Conservation (phyloP, 2,888 invertebrate species). For the Bellardia bayeri region DNA sequence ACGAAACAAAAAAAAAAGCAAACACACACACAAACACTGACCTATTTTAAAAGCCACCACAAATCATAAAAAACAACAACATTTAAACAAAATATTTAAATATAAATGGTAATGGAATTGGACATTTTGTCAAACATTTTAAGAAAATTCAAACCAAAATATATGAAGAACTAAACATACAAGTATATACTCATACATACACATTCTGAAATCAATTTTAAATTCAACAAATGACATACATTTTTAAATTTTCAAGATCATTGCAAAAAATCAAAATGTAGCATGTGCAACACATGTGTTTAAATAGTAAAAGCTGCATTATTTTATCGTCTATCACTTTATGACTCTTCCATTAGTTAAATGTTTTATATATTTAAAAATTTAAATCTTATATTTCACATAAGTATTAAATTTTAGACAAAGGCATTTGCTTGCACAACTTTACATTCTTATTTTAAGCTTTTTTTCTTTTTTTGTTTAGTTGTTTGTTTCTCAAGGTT, state of each 20-base stretch:
- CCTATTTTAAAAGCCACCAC: not conserved
- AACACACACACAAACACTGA: not conserved
- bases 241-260: not conserved
- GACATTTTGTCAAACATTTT: conserved; percentile 18
- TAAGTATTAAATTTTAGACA: no score
- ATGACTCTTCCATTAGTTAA: not conserved
- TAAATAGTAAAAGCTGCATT: not conserved
- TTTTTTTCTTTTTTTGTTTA: no score
- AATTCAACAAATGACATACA: not conserved
- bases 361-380: no score
- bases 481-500: no score
- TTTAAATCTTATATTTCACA: no score
- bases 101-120: not conserved
- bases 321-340: not conserved
- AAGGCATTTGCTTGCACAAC: no score
- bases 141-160: not conserved
- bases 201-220: not conserved
- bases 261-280: not conserved
- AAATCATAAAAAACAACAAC: not conserved
- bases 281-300: not conserved
- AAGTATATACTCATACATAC: not conserved
- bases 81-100: not conserved
- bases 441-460: no score
- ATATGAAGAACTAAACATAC: not conserved
- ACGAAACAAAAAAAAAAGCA: not conserved